Evolutionary conservation across 2,113 vertebrate species (phyloP).

Genomic region (Proterorhinus semilunaris): DNA sequence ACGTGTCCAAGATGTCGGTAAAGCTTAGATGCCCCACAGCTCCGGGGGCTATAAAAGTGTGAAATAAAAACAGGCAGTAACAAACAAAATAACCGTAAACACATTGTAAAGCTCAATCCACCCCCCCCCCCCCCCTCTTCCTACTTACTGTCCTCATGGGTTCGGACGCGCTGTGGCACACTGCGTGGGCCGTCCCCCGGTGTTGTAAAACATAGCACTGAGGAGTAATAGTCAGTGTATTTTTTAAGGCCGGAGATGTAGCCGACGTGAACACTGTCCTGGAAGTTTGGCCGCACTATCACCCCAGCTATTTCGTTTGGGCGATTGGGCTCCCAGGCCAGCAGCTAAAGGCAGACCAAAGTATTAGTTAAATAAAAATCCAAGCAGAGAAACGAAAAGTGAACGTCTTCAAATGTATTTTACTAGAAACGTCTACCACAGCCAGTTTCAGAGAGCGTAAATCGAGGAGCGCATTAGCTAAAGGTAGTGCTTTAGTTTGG

Average conservation of each 20-base stretch:
- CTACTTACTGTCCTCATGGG: slow-evolving; percentile 93
- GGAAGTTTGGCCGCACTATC: slow-evolving; percentile 92
- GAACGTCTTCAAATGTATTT: too few species aligned
- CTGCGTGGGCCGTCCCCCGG: slow-evolving; percentile 95
- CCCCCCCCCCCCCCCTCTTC: slow-evolving; percentile 17
- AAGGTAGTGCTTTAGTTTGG: too few species aligned
- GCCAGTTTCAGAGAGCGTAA: too few species aligned
- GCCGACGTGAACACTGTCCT: slow-evolving; percentile 91
- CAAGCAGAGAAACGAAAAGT: too few species aligned
- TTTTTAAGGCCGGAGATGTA: slow-evolving; percentile 87
- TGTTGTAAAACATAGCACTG: slow-evolving; percentile 94
- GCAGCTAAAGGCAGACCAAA: slow-evolving; percentile 75
- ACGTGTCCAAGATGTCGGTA: slow-evolving; percentile 96
- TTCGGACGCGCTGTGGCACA: slow-evolving; percentile 84
- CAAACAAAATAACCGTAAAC: neutral
- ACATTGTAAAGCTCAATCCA: slow-evolving; percentile 14
- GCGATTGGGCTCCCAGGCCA: slow-evolving; percentile 88
- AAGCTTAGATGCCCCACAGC: slow-evolving; percentile 95
- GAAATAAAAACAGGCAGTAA: slow-evolving; percentile 7
- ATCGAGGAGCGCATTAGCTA: too few species aligned
- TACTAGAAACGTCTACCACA: too few species aligned
- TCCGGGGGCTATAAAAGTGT: slow-evolving; percentile 82
- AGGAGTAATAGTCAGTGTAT: slow-evolving; percentile 89
- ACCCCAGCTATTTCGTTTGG: slow-evolving; percentile 86
- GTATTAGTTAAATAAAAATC: too few species aligned